phyloP scores from a whole-genome alignment of 2,797 vertebrate species.

The Fratercula arctica region DNA sequence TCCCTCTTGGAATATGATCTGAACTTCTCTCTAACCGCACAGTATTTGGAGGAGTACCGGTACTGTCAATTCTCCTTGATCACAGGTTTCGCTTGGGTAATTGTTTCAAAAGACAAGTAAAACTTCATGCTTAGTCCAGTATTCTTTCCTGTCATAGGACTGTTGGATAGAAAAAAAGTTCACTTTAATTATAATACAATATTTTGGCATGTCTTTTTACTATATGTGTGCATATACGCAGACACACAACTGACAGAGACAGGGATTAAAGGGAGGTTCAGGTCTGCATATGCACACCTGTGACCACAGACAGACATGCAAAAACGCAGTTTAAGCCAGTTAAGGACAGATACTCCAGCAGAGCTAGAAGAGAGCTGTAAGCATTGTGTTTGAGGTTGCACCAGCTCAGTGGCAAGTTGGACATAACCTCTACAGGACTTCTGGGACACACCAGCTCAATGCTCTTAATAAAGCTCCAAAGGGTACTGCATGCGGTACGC shows the following conservation, averaged over 20 bases:
- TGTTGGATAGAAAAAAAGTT: background rate
- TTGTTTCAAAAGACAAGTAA: background rate
- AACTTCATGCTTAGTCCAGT: background rate
- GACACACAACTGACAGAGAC: background rate
- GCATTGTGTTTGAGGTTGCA: rapidly evolving
- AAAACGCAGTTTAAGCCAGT: too few relatives aligned
- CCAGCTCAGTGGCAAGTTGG: background rate
- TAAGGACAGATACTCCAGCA: background rate
- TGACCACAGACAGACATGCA: background rate
- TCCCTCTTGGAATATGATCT: background rate
- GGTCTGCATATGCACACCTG: background rate
- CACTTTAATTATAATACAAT: background rate
- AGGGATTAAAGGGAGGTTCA: background rate
- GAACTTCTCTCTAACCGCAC: background rate
- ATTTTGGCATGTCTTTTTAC: background rate
- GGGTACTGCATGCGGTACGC: too few relatives aligned
- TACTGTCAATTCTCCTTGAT: background rate
- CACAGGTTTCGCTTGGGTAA: background rate
- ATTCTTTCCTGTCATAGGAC: background rate
- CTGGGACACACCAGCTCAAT: background rate
- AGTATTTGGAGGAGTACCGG: background rate
- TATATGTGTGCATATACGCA: rapidly evolving
- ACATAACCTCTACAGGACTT: background rate
- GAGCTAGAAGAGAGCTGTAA: background rate
- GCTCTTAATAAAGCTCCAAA: background rate